Base-by-base conservation (phyloP, 2,113 vertebrate species). In the Catharus fuscescens region DNA sequence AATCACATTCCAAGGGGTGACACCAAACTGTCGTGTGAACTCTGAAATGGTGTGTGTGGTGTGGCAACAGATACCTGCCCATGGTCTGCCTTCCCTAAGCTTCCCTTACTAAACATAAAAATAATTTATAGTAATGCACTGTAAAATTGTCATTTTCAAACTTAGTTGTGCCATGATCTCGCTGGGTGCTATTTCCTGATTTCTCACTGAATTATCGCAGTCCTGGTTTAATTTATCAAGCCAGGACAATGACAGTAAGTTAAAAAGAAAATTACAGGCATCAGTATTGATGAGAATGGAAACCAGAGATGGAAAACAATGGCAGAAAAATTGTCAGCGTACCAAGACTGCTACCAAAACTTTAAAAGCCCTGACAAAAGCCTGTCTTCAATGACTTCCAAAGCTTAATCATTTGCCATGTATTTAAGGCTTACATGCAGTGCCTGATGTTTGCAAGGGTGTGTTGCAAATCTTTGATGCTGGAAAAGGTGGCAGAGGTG, bases 131-230 rank as follows among this genome's bases (percentile, higher is more conserved):
- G 4, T 52, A 78, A 66, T 9, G 19, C 18, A 12, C 5, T 28
- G 24, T 4, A 48, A 71, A 86, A 56, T 10, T 5, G 28, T 9
- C 0, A 25, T 18, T 54, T 88, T 25, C 69, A 72, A 80, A 31
- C 10, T 70, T 17, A 26, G 44, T 23, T 54, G 15, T 13, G 19
- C 10, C 1, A 0, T 29, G 28, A 47, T 19, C 31, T 53, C 0
- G 0, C 32, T 59, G 45, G 25, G 29, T 23, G 25, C 3, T 45
- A 25, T 38, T 86, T 65, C 31, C 21, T 5, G 2, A 57, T 44
- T 42, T 40, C 84, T 31, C 15, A 40, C 28, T 7, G 4, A 57
- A 11, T 76, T 65, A 61, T 1, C 52, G 20, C 18, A 42, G 14
- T 29, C 8, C 18, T 44, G 9, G 12, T 31, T 31, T 60, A 71